Evolutionary conservation across 1,140 invertebrate species (phyloP).

Genomic region (Grapholita molesta): DNA sequence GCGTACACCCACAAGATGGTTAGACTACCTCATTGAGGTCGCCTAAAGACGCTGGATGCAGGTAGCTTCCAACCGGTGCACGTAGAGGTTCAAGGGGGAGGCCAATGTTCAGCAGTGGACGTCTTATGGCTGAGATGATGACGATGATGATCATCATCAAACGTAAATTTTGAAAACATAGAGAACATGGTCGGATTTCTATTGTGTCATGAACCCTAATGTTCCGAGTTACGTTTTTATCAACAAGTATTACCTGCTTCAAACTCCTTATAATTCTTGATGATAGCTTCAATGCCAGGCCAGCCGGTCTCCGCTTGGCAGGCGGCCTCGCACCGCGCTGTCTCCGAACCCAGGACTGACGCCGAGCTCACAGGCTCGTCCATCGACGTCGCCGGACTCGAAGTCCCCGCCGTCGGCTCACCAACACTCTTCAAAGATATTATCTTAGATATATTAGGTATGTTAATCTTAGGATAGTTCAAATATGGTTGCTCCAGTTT

Average conservation of each 20-base stretch:
- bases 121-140: too few species aligned
- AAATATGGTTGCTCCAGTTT: slow-evolving; percentile 31
- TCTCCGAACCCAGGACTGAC: slow-evolving; percentile 39
- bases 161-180: too few species aligned
- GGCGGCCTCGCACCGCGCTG: slow-evolving; percentile 25
- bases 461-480: slow-evolving; percentile 56
- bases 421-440: slow-evolving; percentile 59
- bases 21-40: too few species aligned
- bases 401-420: slow-evolving; percentile 31
- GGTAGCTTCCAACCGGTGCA: too few species aligned
- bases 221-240: too few species aligned
- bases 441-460: slow-evolving; percentile 72
- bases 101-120: too few species aligned
- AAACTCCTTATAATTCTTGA: slow-evolving; percentile 50
- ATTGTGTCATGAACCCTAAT: too few species aligned
- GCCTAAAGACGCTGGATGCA: too few species aligned
- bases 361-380: slow-evolving; percentile 66
- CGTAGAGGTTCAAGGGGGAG: too few species aligned
- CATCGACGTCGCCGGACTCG: slow-evolving; percentile 66
- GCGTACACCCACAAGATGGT: too few species aligned
- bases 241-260: slow-evolving; percentile 43
- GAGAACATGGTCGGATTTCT: too few species aligned
- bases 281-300: slow-evolving; percentile 48
- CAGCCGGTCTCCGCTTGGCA: slow-evolving; percentile 46
- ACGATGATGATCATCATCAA: too few species aligned